phyloP scores from a whole-genome alignment of 1,140 invertebrate genomes.

The Macrocentrus cingulum region DNA sequence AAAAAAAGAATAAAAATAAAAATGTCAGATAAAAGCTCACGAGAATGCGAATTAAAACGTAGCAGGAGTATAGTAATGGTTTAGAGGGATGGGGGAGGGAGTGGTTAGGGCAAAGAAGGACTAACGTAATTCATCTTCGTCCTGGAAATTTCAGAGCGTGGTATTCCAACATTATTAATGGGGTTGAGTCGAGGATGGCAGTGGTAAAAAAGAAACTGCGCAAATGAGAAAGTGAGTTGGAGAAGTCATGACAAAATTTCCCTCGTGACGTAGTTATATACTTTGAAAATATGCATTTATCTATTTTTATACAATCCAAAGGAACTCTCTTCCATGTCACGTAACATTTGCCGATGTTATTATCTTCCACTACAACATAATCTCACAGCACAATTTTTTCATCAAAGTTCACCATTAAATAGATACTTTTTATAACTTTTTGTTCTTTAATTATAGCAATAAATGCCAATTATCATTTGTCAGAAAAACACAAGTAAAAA shows the following conservation, averaged over 20 bases:
- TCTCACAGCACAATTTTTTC: too few relatives aligned
- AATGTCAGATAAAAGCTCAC: constrained; percentile 10
- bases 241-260: background rate
- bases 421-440: too few relatives aligned
- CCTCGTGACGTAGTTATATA: background rate
- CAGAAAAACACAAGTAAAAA: too few relatives aligned
- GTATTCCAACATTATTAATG: constrained; percentile 18
- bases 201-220: background rate
- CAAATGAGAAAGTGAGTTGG: too few relatives aligned
- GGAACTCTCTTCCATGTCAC: too few relatives aligned
- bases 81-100: background rate
- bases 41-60: constrained; percentile 22
- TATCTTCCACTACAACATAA: too few relatives aligned
- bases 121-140: constrained; percentile 20
- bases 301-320: too few relatives aligned
- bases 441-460: too few relatives aligned
- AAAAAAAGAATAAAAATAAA: background rate
- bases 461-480: too few relatives aligned
- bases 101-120: background rate
- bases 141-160: constrained; percentile 5
- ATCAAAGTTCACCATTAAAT: too few relatives aligned
- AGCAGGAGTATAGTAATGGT: constrained; percentile 12
- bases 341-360: too few relatives aligned
- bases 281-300: background rate
- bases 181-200: constrained; percentile 4